These are phyloP conservation scores for Galemys pyrenaicus DNA, from an alignment of 2,113 vertebrate genomes.

Conservation along the genomic window DNA sequence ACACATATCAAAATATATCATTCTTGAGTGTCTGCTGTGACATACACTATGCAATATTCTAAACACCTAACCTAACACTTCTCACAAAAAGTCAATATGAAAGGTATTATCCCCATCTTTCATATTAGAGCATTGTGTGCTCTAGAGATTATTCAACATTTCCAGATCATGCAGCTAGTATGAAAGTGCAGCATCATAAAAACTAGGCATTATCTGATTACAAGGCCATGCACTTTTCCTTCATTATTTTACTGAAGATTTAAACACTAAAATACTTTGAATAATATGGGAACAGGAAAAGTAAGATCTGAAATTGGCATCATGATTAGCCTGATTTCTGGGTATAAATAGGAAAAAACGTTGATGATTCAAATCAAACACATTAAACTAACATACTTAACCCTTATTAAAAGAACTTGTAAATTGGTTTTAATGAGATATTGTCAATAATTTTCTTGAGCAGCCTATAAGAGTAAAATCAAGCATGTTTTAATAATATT, in stretches of 20 bases:
- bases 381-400: slow-evolving; percentile 30
- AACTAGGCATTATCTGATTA: not conserved
- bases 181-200: not conserved
- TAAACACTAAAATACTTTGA: not conserved
- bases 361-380: slow-evolving; percentile 44
- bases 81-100: not conserved
- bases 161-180: not conserved
- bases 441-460: slow-evolving; percentile 26
- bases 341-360: slow-evolving; percentile 10
- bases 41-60: not conserved
- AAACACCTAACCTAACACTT: not conserved
- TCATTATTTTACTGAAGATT: not conserved
- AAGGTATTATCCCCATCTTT: not conserved
- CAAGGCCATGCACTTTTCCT: not conserved
- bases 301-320: not conserved
- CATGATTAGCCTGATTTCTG: not conserved
- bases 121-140: not conserved
- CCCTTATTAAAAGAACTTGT: slow-evolving; percentile 5
- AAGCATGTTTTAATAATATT: slow-evolving; percentile 31
- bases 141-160: not conserved
- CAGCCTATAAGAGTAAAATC: not conserved
- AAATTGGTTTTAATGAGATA: slow-evolving; percentile 45
- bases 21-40: not conserved
- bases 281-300: not conserved
- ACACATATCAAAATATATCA: not conserved